Percentiles rank a stretch among this genome's conserved stretches.
These are phyloP conservation scores for Pseudochirops corinnae DNA, from an alignment of 2,797 vertebrate species.

Conservation along the genomic window DNA sequence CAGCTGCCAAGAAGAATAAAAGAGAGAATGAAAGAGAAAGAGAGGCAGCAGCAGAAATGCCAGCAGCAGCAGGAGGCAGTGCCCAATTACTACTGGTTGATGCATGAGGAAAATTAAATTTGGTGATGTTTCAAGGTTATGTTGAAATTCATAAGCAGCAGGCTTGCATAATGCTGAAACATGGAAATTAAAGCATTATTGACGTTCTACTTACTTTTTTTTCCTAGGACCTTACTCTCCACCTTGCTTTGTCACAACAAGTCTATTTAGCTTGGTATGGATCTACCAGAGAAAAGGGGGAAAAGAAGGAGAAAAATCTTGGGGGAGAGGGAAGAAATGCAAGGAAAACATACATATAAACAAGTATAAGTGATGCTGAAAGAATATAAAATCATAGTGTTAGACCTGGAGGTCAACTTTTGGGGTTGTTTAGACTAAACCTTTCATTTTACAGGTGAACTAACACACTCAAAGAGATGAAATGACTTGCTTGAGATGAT, in stretches of 20 bases:
- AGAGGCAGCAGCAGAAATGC: slow-evolving; percentile 63
- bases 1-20: slow-evolving; percentile 76
- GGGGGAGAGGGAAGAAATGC: neutral
- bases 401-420: neutral
- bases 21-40: slow-evolving; percentile 66
- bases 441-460: neutral
- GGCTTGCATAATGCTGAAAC: slow-evolving; percentile 77
- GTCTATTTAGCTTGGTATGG: slow-evolving; percentile 46
- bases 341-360: neutral
- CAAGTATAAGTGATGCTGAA: neutral
- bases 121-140: slow-evolving; percentile 78
- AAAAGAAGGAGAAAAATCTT: neutral
- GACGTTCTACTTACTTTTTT: slow-evolving; percentile 67
- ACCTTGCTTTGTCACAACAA: slow-evolving; percentile 67
- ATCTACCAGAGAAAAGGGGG: slow-evolving; percentile 26
- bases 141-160: slow-evolving; percentile 76
- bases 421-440: neutral
- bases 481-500: neutral
- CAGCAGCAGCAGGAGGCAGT: slow-evolving; percentile 61
- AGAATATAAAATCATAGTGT: neutral
- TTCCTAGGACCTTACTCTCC: slow-evolving; percentile 61
- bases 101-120: slow-evolving; percentile 75
- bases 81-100: slow-evolving; percentile 73
- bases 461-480: neutral
- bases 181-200: slow-evolving; percentile 74